These are phyloP conservation scores for Drosophila punjabiensis DNA, from an alignment of 1,140 invertebrate species.

Conservation along the genomic window DNA sequence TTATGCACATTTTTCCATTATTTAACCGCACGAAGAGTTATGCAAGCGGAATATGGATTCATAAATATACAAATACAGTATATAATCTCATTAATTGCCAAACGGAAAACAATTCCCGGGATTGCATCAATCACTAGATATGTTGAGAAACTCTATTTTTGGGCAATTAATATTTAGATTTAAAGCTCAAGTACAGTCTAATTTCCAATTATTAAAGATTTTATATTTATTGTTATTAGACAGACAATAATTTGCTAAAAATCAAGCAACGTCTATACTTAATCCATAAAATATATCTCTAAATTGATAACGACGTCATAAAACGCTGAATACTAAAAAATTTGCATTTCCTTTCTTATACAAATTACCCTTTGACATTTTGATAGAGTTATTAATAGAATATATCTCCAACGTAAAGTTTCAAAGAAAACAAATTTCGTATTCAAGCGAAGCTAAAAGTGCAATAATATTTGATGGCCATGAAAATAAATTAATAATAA, in stretches of 20 bases:
- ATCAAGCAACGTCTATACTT: background rate
- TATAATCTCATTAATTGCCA: slow-evolving; percentile 30
- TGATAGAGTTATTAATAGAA: slow-evolving; percentile 44
- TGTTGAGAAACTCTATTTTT: background rate
- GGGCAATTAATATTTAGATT: background rate
- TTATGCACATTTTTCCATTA: slow-evolving; percentile 51
- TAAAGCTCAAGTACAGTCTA: background rate
- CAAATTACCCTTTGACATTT: slow-evolving; percentile 53
- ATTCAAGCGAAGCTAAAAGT: slow-evolving; percentile 35
- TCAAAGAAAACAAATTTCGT: slow-evolving; percentile 34
- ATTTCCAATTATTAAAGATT: background rate
- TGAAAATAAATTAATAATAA: slow-evolving; percentile 54
- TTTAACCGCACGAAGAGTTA: slow-evolving; percentile 45
- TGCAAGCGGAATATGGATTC: slow-evolving; percentile 37
- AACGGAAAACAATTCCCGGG: slow-evolving; percentile 18
- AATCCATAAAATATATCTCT: slow-evolving; percentile 32
- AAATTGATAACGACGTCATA: slow-evolving; percentile 32
- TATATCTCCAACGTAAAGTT: slow-evolving; percentile 28
- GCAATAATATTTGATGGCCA: slow-evolving; percentile 55
- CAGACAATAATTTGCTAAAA: slow-evolving; percentile 11
- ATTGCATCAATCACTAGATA: background rate
- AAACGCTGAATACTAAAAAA: slow-evolving; percentile 19
- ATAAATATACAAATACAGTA: slow-evolving; percentile 3
- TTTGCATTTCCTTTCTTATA: slow-evolving; percentile 55
- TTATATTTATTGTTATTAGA: slow-evolving; percentile 4